phyloP scores from a whole-genome alignment of 2,113 vertebrate species.

The Vombatus ursinus region DNA sequence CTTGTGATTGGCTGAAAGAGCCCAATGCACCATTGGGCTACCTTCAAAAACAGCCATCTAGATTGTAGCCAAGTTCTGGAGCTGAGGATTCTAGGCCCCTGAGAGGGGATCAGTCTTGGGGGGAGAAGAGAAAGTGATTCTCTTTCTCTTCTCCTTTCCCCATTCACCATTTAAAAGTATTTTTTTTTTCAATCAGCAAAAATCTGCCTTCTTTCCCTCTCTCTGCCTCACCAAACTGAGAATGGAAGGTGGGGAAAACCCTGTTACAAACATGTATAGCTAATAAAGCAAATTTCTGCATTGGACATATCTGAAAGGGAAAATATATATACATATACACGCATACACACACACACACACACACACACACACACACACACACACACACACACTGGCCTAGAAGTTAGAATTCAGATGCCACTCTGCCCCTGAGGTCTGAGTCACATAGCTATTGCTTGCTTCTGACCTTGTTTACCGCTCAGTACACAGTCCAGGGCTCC shows the following conservation, averaged over 20 bases:
- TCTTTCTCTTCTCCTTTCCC: background rate
- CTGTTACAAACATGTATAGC: background rate
- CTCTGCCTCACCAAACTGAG: background rate
- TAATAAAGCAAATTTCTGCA: background rate
- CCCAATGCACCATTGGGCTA: background rate
- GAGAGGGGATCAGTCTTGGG: too few species aligned
- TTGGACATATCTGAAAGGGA: background rate
- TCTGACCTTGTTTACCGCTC: too few species aligned
- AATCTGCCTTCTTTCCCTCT: background rate
- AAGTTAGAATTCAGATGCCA: background rate
- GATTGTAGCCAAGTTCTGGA: background rate
- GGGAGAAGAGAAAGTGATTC: too few species aligned
- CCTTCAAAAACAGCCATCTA: background rate
- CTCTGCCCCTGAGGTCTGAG: too few species aligned
- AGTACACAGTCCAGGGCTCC: too few species aligned
- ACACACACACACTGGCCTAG: background rate
- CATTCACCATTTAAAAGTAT: background rate
- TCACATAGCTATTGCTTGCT: too few species aligned
- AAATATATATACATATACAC: background rate
- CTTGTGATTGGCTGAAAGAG: background rate
- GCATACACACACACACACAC: background rate
- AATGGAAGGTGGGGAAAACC: background rate
- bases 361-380: background rate
- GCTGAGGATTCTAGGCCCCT: background rate
- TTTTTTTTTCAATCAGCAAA: background rate